Evolutionary conservation across 2,888 invertebrate genomes (phyloP).

Genomic region (Papilio gigon): DNA sequence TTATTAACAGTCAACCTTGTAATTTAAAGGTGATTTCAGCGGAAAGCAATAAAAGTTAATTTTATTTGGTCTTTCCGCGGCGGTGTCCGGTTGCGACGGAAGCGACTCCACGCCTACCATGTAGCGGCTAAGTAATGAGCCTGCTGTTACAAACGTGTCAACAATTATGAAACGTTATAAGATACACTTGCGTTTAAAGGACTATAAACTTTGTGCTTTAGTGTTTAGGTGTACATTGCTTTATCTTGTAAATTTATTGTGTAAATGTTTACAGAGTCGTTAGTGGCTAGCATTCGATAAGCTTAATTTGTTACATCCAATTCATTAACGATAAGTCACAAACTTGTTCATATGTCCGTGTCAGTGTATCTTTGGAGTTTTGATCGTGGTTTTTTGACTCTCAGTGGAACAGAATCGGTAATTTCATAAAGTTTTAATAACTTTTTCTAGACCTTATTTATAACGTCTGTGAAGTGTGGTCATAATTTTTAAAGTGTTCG

Average conservation of each 20-base stretch:
- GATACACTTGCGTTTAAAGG: slow-evolving; percentile 38
- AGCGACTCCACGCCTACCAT: slow-evolving; percentile 69
- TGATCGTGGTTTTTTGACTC: slow-evolving; percentile 2
- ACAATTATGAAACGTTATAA: slow-evolving; percentile 35
- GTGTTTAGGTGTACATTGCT: slow-evolving; percentile 13
- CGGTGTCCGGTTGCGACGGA: slow-evolving; percentile 77
- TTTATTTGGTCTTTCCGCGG: slow-evolving; percentile 72
- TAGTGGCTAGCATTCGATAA: slow-evolving; percentile 38
- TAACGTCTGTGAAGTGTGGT: slow-evolving; percentile 2
- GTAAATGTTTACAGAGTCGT: slow-evolving; percentile 24
- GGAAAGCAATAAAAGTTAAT: slow-evolving; percentile 73
- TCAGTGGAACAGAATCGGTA: background rate
- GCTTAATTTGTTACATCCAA: slow-evolving; percentile 38
- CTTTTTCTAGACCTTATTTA: background rate
- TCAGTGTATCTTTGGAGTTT: slow-evolving; percentile 14
- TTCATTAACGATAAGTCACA: slow-evolving; percentile 28
- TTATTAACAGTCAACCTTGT: slow-evolving; percentile 33
- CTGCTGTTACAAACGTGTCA: slow-evolving; percentile 62
- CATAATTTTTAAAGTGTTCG: slow-evolving; percentile 19
- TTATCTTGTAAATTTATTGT: background rate
- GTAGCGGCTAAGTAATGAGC: slow-evolving; percentile 77
- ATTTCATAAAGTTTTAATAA: slow-evolving; percentile 9
- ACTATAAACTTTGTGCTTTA: slow-evolving; percentile 50
- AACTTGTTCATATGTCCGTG: slow-evolving; percentile 10
- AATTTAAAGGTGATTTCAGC: slow-evolving; percentile 56